These are phyloP conservation scores for Rana temporaria DNA, from an alignment of 2,113 vertebrate genomes.

Conservation along the genomic window DNA sequence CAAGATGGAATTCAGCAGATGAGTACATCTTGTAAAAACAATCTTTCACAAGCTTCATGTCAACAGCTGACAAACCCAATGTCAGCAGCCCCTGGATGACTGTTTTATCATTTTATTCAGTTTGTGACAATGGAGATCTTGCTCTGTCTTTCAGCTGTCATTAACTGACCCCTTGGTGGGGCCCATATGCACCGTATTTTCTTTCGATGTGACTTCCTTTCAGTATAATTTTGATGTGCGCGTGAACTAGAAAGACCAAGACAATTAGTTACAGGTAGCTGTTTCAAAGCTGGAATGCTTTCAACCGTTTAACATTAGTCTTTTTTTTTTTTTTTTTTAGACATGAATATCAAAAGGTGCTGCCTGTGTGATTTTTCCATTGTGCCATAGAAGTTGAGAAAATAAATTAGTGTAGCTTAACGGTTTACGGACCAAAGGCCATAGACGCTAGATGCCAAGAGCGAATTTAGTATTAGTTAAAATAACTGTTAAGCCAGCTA, in stretches of 20 bases:
- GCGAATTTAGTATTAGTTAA: too few species aligned
- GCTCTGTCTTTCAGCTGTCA: neutral
- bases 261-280: constrained; percentile 10
- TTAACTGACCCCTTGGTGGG: neutral
- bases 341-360: neutral
- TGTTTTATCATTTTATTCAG: neutral
- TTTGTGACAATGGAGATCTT: constrained; percentile 2
- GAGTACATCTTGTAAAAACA: constrained; percentile 36
- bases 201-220: neutral
- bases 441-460: too few species aligned
- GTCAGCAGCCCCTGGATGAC: neutral
- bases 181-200: neutral
- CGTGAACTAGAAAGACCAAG: constrained; percentile 12
- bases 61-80: constrained; percentile 15
- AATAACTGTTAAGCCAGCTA: too few species aligned
- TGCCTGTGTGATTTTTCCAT: neutral
- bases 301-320: neutral
- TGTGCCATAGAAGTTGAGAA: too few species aligned
- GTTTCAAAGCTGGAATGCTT: constrained; percentile 7
- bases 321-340: neutral
- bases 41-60: constrained; percentile 30
- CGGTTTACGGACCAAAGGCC: too few species aligned
- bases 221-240: neutral
- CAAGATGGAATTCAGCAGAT: neutral
- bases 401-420: too few species aligned